phyloP scores from a whole-genome alignment of 2,113 vertebrate genomes.

The Thamnophis sirtalis region DNA sequence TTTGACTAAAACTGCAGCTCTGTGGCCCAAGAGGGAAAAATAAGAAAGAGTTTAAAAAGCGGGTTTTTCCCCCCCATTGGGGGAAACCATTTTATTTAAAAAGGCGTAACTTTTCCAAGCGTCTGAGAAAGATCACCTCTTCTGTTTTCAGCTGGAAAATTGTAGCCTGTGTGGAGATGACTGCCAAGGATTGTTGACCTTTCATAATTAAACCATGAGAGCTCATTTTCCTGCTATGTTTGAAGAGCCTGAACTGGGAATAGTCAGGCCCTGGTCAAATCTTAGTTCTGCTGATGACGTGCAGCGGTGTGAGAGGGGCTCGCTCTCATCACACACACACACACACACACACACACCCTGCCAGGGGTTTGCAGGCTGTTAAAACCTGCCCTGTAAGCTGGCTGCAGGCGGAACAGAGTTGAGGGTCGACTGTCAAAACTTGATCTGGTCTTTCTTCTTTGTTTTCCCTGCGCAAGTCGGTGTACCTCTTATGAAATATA shows the following conservation, averaged over 20 bases:
- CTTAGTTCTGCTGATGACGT: background rate
- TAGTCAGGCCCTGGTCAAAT: background rate
- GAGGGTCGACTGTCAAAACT: background rate
- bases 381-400: background rate
- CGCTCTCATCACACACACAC: background rate
- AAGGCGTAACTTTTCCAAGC: background rate
- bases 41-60: background rate
- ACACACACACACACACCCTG: too few species aligned
- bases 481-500: background rate
- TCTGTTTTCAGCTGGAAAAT: background rate
- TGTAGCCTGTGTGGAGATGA: too few species aligned
- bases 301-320: background rate
- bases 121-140: background rate
- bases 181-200: background rate
- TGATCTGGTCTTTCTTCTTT: background rate
- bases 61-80: background rate
- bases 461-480: background rate
- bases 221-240: background rate
- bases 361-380: background rate
- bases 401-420: background rate
- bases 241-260: background rate
- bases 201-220: background rate
- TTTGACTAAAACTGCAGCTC: background rate
- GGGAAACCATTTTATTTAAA: background rate
- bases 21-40: background rate